Base-by-base conservation (phyloP, 2,113 vertebrate species). In the Leucosticte australis region DNA sequence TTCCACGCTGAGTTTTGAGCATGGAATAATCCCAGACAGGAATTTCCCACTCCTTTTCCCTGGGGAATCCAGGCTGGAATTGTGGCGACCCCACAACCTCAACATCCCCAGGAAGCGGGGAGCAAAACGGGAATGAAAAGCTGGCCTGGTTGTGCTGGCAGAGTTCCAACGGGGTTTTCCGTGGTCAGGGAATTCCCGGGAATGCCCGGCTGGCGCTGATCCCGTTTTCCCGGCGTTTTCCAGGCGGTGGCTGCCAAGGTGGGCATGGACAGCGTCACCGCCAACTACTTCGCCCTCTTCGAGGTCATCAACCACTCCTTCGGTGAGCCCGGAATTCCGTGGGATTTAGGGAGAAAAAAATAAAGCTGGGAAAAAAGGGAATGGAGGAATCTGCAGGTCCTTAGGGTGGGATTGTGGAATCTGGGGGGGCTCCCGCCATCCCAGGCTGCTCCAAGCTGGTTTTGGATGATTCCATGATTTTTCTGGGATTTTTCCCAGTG, bases 161-260 rank as follows among this genome's bases (percentile, higher is more conserved):
- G 33, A 19, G 13, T 11, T 30, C 47, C 47, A 71, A 42, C 26
- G 2, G 21, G 46, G 11, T 53, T 83, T 63, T 73, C 81, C 47
- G 15, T 39, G 56, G 33, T 22, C n/a, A 35, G 68, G 73, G 74
- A 2, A 22, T 33, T 18, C 33, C 13, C 3, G 55, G 73, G 44
- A 27, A 11, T 3, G 22, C 24, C 35, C 18, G 22, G 63, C 56
- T 9, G 47, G 39, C 5, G 30, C 76, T 57, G 42, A 73, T 44
- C 59, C 86, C 59, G 11, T 15, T 73, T 31, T 65, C 52, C 77
- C 33, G 44, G 55, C 27, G 14, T 69, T 87, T 62, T 39, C 77
- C 87, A 89, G 87, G 87, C 87, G 10, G 87, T 89, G 87, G 87
- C 87, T 17, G 87, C 87, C 87, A 89, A 89, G 69, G 87, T 89